Evolutionary conservation across 1,140 invertebrate genomes (phyloP).

Genomic region (Drosophila parabipectinata): DNA sequence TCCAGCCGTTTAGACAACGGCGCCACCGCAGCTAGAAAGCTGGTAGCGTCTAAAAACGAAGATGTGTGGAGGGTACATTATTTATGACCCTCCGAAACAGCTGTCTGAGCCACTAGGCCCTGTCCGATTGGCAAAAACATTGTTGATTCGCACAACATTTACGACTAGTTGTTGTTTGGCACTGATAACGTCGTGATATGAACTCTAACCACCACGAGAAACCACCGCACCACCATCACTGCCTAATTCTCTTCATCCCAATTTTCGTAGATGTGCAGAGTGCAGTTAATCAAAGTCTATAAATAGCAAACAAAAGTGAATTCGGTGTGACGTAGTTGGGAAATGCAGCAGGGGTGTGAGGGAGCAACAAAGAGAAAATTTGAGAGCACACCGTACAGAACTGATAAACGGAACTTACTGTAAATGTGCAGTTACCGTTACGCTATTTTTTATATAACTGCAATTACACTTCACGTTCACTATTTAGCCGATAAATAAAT

Average conservation of each 20-base stretch:
- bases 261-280: constrained; percentile 19
- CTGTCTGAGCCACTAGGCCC: constrained; percentile 2
- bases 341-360: constrained; percentile 15
- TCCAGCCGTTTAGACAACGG: constrained; percentile 43
- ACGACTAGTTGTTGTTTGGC: constrained; percentile 49
- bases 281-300: constrained; percentile 59
- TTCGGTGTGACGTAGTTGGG: constrained; percentile 52
- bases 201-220: background rate
- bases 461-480: constrained; percentile 31
- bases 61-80: background rate
- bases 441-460: constrained; percentile 59
- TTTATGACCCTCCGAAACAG: constrained; percentile 16
- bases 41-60: background rate
- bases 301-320: constrained; percentile 73
- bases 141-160: constrained; percentile 49
- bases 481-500: constrained; percentile 3
- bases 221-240: background rate
- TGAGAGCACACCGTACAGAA: constrained; percentile 10
- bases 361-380: constrained; percentile 33
- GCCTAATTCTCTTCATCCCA: constrained; percentile 1
- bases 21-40: constrained; percentile 37
- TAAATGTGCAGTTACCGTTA: constrained; percentile 66
- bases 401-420: constrained; percentile 71
- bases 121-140: constrained; percentile 3
- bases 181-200: constrained; percentile 54